Evolutionary conservation across 2,113 vertebrate species (phyloP).

Genomic region (Gorsachius goisagi): DNA sequence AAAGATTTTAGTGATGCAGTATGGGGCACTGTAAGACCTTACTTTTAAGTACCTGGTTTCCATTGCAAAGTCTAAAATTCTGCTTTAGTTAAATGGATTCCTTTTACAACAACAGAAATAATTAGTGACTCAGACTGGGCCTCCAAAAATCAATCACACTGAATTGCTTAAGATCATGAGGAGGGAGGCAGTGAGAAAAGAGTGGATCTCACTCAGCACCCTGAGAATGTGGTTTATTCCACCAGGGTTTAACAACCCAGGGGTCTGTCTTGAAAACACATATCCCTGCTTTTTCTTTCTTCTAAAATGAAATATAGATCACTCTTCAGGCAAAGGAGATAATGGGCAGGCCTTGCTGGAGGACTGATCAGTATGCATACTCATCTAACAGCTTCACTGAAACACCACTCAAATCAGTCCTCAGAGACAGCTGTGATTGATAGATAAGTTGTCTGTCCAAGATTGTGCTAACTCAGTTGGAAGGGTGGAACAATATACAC

Average conservation of each 20-base stretch:
- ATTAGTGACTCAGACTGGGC: not conserved
- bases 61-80: not conserved
- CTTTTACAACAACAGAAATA: not conserved
- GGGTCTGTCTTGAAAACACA: not conserved
- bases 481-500: not conserved
- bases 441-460: not conserved
- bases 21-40: not conserved
- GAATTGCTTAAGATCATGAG: not conserved
- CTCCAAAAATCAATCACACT: not conserved
- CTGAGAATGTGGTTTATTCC: not conserved
- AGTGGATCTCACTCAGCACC: not conserved
- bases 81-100: not conserved
- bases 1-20: not conserved
- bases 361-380: not conserved
- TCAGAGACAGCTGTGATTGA: slow-evolving; percentile 43
- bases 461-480: slow-evolving; percentile 23
- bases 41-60: not conserved
- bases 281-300: not conserved
- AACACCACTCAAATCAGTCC: not conserved
- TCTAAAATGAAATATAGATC: slow-evolving; percentile 10
- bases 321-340: not conserved
- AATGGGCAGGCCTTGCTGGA: not conserved
- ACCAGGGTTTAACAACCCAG: rapidly evolving
- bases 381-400: not conserved
- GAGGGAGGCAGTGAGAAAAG: not conserved